Conservation (phyloP, 2,797 vertebrate genomes). For the Anas georgica region DNA sequence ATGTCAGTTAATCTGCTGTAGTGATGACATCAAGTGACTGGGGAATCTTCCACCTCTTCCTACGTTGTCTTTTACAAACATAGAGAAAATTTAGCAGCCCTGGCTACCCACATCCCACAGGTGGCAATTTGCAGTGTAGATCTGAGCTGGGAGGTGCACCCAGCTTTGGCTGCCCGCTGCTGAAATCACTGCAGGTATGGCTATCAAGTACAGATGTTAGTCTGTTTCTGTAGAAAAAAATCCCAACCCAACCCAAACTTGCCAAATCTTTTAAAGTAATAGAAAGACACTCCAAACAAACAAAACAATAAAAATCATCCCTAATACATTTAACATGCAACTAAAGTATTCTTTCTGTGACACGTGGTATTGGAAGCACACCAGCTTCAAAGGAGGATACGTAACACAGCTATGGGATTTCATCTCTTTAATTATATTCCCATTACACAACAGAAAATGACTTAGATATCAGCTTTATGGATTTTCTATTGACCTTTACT, state of each 20-base stretch:
- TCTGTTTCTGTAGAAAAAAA: neutral
- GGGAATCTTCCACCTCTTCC: neutral
- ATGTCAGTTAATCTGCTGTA: neutral
- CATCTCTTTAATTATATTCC: neutral
- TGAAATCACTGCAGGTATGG: neutral
- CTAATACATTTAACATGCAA: neutral
- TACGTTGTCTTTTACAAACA: neutral
- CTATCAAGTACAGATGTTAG: accelerated
- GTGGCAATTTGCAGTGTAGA: neutral
- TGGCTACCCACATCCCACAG: neutral
- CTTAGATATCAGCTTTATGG: neutral
- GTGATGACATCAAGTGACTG: neutral
- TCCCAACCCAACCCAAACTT: neutral
- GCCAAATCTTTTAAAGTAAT: neutral
- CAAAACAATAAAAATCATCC: neutral
- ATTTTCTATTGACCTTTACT: neutral
- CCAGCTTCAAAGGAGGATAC: neutral
- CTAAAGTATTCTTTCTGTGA: neutral
- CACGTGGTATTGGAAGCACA: accelerated
- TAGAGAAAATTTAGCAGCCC: neutral
- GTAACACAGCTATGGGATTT: neutral
- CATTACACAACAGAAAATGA: neutral
- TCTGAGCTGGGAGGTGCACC: accelerated
- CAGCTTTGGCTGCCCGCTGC: neutral
- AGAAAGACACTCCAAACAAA: neutral